Percentiles rank a stretch among this genome's conserved stretches.
Conservation (phyloP, 2,888 invertebrate genomes). For the Opisthograptis luteolata region DNA sequence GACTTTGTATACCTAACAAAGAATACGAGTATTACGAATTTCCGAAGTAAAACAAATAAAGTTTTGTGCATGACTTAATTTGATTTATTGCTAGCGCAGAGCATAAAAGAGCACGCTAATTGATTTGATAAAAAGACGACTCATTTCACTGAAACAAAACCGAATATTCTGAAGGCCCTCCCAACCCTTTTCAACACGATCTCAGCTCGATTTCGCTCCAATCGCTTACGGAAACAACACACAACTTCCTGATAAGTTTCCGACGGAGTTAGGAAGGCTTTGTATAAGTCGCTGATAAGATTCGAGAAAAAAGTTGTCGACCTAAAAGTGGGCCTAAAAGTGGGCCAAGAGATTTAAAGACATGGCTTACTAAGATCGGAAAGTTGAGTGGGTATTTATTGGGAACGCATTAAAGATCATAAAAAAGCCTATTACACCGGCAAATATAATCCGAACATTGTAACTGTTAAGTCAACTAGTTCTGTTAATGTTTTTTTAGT, state of each 20-base stretch:
- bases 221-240: slow-evolving; percentile 31
- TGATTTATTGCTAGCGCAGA: too few relatives aligned
- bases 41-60: too few relatives aligned
- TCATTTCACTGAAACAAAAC: slow-evolving; percentile 1
- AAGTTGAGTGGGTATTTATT: slow-evolving; percentile 3
- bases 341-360: slow-evolving; percentile 24
- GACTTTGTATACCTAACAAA: too few relatives aligned
- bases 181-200: slow-evolving; percentile 21
- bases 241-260: slow-evolving; percentile 30
- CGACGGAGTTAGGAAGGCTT: slow-evolving; percentile 31
- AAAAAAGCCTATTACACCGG: too few relatives aligned
- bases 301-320: slow-evolving; percentile 28
- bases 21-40: too few relatives aligned
- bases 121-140: slow-evolving; percentile 7
- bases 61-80: too few relatives aligned
- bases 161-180: slow-evolving; percentile 7
- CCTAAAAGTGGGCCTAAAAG: slow-evolving; percentile 28
- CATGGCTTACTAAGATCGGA: slow-evolving; percentile 23
- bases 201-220: slow-evolving; percentile 30
- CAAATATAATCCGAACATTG: too few relatives aligned
- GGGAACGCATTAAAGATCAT: not conserved
- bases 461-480: too few relatives aligned
- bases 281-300: slow-evolving; percentile 37
- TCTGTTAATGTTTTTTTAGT: too few relatives aligned
- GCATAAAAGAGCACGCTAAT: not conserved